These are phyloP conservation scores for Pseudopipra pipra DNA, from an alignment of 2,113 vertebrate genomes.

Conservation along the genomic window DNA sequence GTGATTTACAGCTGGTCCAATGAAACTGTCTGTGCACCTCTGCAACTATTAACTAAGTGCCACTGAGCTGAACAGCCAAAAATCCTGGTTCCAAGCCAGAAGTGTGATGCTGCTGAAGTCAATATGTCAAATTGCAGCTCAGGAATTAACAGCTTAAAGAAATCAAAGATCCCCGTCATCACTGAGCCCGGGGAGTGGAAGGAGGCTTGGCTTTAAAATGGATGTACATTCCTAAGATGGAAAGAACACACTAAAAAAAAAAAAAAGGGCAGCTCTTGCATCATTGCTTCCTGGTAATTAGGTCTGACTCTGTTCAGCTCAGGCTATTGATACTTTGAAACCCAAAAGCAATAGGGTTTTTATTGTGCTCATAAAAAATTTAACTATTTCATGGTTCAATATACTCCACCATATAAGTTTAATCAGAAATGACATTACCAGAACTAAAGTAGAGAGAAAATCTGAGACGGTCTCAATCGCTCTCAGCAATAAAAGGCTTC, in stretches of 20 bases:
- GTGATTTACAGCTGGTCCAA: neutral
- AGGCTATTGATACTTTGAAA: constrained; percentile 33
- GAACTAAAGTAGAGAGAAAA: neutral
- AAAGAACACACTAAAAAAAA: neutral
- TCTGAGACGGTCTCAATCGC: neutral
- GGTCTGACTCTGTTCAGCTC: neutral
- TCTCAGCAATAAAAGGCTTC: neutral
- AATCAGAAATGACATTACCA: constrained; percentile 13
- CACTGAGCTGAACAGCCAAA: neutral
- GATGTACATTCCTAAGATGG: neutral
- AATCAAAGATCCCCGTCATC: neutral
- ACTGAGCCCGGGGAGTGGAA: neutral
- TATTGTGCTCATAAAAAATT: constrained; percentile 34
- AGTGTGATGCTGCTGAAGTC: neutral
- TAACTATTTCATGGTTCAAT: constrained; percentile 36
- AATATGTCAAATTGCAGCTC: neutral
- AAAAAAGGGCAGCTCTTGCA: neutral
- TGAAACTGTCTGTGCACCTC: neutral
- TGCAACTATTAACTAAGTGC: neutral
- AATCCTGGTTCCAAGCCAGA: neutral
- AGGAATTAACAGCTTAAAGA: neutral
- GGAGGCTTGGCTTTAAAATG: neutral
- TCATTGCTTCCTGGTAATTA: neutral
- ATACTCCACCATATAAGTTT: neutral
- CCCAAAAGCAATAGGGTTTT: constrained; percentile 41